Percentiles rank a stretch among this genome's conserved stretches.
Conservation (phyloP, 1,140 invertebrate genomes). For the Tribolium madens region DNA sequence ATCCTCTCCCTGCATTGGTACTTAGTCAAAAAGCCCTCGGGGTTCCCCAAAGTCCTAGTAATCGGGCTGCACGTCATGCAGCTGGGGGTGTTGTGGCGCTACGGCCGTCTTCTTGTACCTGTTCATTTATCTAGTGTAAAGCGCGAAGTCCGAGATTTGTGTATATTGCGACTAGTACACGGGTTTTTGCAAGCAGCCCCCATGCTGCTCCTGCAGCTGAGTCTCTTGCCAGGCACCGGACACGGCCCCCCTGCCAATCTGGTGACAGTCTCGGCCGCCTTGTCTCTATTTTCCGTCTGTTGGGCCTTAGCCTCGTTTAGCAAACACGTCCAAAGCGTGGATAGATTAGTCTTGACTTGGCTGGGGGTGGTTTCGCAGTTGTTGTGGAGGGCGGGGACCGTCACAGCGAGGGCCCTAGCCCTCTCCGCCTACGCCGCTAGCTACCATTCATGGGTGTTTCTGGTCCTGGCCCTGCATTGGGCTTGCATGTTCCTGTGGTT, state of each 20-base stretch:
- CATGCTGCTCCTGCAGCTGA: constrained; percentile 86
- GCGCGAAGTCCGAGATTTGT: constrained; percentile 79
- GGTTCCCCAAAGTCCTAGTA: constrained; percentile 66
- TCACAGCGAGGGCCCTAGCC: constrained; percentile 83
- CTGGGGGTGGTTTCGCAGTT: constrained; percentile 89
- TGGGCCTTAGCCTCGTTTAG: constrained; percentile 93
- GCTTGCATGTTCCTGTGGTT: constrained; percentile 78
- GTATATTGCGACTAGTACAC: constrained; percentile 85
- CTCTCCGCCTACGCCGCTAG: constrained; percentile 87
- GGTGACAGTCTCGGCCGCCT: constrained; percentile 83
- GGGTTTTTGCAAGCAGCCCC: constrained; percentile 90
- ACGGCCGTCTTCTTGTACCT: constrained; percentile 88
- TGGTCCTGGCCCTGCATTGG: constrained; percentile 81
- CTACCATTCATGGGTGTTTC: constrained; percentile 86
- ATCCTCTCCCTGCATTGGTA: constrained; percentile 73
- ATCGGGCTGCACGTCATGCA: constrained; percentile 80
- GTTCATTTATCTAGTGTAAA: constrained; percentile 87
- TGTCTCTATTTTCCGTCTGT: constrained; percentile 87
- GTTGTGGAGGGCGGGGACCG: constrained; percentile 87
- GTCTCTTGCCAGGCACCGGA: constrained; percentile 74
- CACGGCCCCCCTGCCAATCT: constrained; percentile 77
- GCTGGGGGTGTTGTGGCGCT: constrained; percentile 89
- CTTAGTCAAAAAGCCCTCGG: constrained; percentile 60
- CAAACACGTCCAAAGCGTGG: constrained; percentile 87
- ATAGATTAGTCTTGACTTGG: constrained; percentile 88